Evolutionary conservation across 2,797 vertebrate genomes (phyloP).

Genomic region (Glyptemys insculpta): DNA sequence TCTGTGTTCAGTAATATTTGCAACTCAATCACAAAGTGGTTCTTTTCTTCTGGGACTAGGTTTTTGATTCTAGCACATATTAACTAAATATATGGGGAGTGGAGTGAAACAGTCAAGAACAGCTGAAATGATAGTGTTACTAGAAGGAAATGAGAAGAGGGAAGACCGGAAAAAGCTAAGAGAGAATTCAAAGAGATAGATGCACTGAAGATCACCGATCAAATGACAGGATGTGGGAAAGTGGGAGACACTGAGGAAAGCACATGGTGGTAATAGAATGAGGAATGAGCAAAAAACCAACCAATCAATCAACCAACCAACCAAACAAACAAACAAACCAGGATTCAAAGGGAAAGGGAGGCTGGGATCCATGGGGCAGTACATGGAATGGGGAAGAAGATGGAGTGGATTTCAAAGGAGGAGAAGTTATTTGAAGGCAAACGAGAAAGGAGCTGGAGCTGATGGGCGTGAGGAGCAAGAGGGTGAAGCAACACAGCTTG

Average conservation of each 20-base stretch:
- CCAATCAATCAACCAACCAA: not conserved
- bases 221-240: not conserved
- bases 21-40: not conserved
- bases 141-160: not conserved
- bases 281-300: not conserved
- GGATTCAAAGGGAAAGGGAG: not conserved
- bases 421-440: not conserved
- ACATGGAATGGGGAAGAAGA: not conserved
- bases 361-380: not conserved
- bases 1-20: not conserved
- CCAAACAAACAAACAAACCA: not conserved
- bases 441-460: not conserved
- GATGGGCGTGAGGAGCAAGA: not conserved
- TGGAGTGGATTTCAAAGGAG: not conserved
- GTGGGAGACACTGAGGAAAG: not conserved
- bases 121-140: not conserved
- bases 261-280: rapidly evolving
- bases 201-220: not conserved
- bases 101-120: not conserved
- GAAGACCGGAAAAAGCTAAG: not conserved
- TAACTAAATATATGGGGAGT: not conserved
- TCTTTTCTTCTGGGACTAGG: not conserved
- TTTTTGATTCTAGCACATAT: not conserved
- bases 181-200: not conserved
- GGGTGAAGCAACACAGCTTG: not conserved